Base-by-base conservation (phyloP, 37 sponge, comb jelly and placozoan species). In the Aplysina aerophoba region DNA sequence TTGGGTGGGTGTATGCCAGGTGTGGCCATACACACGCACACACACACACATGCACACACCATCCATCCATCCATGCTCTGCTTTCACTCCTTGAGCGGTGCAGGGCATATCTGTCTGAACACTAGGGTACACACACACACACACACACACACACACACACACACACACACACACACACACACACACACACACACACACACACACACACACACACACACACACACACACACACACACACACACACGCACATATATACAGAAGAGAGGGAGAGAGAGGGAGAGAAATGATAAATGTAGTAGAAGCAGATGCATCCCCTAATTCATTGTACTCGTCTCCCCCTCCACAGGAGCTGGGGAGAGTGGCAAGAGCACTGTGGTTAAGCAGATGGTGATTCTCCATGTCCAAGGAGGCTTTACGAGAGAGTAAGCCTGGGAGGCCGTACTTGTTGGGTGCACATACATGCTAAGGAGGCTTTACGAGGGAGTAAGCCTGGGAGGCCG, bases 311-410 rank as follows among this genome's bases (percentile, higher is more conserved):
- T 11, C 3, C 66, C 3, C 3, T 44, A 44, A 3, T 8, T 11
- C 8, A 8, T 11, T 44, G 50, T 44, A 44, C 3, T 44, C 50
- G 3, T 44, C 50, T 44, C 8, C 50, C 50, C 8, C 37, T 68
- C 58, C 40, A 74, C 55, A 94, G 97, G 99, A 20, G 99, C 97
- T 85, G 99, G 99, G 8, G 99, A 98, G 59, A 96, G 96, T 19
- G 99, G 99, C 0, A 98, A 98, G 54, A 96, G 96, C 58, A 98
- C 99, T 21, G 85, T 98, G 25, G 96, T 98, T 22, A 98, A 98
- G 59, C 99, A 98, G 88, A 98, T 98, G 99, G 78, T 75, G 17
- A 75, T 75, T 21, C 78, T 75, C 11, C 78, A 75, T 25, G 44
- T 75, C 11, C 54, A 75, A 11, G 78, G 78, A 75, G 54, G 78